These are phyloP conservation scores for Diabrotica undecimpunctata DNA, from an alignment of 1,140 invertebrate species.

Conservation along the genomic window DNA sequence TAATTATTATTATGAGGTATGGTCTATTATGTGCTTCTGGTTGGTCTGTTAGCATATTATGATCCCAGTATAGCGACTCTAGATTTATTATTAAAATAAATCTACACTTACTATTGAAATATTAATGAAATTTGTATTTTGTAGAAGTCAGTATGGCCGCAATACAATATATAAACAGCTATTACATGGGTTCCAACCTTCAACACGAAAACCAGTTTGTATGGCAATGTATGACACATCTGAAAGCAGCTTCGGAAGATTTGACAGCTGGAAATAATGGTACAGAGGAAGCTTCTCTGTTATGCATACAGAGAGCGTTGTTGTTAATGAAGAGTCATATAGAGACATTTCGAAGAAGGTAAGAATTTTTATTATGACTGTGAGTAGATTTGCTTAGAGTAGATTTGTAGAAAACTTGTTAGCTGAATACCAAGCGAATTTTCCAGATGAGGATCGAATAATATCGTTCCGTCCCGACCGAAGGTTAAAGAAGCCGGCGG, in stretches of 20 bases:
- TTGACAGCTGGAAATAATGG: slow-evolving; percentile 53
- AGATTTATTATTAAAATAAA: too few relatives aligned
- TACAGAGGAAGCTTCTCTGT: slow-evolving; percentile 68
- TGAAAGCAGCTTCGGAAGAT: slow-evolving; percentile 74
- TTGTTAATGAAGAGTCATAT: slow-evolving; percentile 86
- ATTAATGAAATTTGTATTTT: slow-evolving; percentile 19
- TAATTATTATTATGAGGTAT: too few relatives aligned
- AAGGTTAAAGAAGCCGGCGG: too few relatives aligned
- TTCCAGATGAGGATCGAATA: too few relatives aligned
- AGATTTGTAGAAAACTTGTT: neutral
- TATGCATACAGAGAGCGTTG: slow-evolving; percentile 85
- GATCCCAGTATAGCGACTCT: too few relatives aligned
- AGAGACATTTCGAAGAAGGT: slow-evolving; percentile 83
- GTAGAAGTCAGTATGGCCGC: slow-evolving; percentile 87
- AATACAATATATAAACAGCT: slow-evolving; percentile 88
- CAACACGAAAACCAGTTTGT: slow-evolving; percentile 91
- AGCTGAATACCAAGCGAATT: neutral
- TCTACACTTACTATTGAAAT: too few relatives aligned
- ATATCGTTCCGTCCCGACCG: too few relatives aligned
- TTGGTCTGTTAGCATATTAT: too few relatives aligned
- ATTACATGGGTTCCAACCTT: slow-evolving; percentile 86
- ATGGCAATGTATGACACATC: slow-evolving; percentile 84
- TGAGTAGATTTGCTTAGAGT: neutral
- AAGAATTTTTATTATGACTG: slow-evolving; percentile 19
- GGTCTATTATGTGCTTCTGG: too few relatives aligned